phyloP scores from a whole-genome alignment of 2,113 vertebrate species.

The Ellobius talpinus region DNA sequence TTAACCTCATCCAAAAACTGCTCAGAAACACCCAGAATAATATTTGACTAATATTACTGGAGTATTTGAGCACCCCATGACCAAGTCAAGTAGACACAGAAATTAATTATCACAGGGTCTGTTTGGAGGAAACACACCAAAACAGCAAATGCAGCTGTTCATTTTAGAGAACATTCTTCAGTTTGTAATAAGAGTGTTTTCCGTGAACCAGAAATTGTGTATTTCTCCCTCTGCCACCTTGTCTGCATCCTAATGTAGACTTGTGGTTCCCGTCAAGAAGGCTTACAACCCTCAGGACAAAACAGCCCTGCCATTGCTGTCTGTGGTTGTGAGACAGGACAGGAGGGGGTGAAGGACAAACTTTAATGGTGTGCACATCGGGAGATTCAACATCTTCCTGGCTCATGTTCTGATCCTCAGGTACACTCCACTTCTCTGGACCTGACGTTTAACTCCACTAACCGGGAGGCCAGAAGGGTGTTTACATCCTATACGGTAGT shows the following conservation, averaged over 20 bases:
- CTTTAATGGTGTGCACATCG: background rate
- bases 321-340: background rate
- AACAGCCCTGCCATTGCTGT: background rate
- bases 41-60: background rate
- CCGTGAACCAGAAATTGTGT: background rate
- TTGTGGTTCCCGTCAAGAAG: background rate
- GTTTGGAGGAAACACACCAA: background rate
- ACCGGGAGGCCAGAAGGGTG: accelerated
- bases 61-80: background rate
- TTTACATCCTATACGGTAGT: background rate
- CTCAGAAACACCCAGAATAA: background rate
- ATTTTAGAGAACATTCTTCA: background rate
- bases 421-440: background rate
- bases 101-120: background rate
- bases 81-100: background rate
- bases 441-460: background rate
- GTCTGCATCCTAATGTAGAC: background rate
- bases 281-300: background rate
- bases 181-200: background rate
- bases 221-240: background rate
- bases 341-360: background rate
- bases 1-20: background rate
- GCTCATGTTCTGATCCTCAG: background rate
- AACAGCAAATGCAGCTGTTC: background rate
- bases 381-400: background rate